These are phyloP conservation scores for Theocolax elegans DNA, from an alignment of 1,140 invertebrate genomes.

Conservation along the genomic window DNA sequence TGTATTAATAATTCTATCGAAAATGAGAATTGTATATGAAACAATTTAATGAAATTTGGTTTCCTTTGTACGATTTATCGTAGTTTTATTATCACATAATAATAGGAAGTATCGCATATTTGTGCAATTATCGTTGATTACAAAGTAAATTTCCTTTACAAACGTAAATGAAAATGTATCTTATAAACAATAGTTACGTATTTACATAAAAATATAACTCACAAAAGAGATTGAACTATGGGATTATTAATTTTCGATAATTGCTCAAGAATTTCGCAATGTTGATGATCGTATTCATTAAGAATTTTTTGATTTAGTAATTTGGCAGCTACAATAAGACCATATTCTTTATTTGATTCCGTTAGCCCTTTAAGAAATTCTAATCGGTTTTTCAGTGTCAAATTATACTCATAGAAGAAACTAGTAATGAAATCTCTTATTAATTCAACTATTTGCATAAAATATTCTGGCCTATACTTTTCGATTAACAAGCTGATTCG, in stretches of 20 bases:
- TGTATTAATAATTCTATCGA: too few relatives aligned
- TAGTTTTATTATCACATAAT: constrained; percentile 9
- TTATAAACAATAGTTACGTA: background rate
- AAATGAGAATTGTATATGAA: too few relatives aligned
- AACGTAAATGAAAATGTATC: constrained; percentile 9
- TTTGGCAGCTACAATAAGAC: constrained; percentile 38
- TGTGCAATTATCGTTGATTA: constrained; percentile 12
- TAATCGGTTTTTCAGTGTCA: background rate
- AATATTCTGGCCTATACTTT: constrained; percentile 34
- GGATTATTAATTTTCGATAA: constrained; percentile 39
- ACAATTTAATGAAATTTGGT: too few relatives aligned
- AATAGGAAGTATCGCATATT: constrained; percentile 24
- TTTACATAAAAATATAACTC: background rate
- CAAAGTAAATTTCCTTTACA: constrained; percentile 14
- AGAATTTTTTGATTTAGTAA: constrained; percentile 20
- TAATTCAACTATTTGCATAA: constrained; percentile 33
- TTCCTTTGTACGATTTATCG: too few relatives aligned
- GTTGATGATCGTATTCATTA: background rate
- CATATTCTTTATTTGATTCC: background rate
- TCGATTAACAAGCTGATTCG: constrained; percentile 29
- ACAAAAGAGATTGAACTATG: constrained; percentile 34
- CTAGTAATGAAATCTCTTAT: constrained; percentile 20
- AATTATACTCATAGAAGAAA: constrained; percentile 31
- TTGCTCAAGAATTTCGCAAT: constrained; percentile 30
- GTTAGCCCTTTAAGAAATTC: constrained; percentile 44